Base-by-base conservation (phyloP, 2,797 vertebrate genomes). In the Lithobates sylvaticus region DNA sequence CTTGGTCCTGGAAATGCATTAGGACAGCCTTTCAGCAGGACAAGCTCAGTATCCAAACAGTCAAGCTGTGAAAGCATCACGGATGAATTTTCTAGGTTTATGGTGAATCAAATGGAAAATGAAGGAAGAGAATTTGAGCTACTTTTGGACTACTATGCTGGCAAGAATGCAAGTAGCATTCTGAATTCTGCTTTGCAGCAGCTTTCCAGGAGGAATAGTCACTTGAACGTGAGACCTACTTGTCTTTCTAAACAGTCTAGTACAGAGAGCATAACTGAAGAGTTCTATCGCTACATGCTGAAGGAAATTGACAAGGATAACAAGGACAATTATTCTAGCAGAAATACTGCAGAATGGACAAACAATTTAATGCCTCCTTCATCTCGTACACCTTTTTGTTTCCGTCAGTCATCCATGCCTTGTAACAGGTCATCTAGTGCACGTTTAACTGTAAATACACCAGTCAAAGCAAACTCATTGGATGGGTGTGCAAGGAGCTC, bases 11-110 rank as follows among this genome's bases (percentile, higher is more conserved):
- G 94, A 85, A 96, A 90, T 70, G 92, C 95, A 16, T 91, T 98
- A 39, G 97, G 98, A 78, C 97, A 97, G 79, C 94, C 98, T 4
- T 89, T 96, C 70, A 99, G 98, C 90, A 94, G 96, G 54, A 96
- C 97, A n/a, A 97, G 97, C 91, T 99, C 98, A 0, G 96, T 99
- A 88, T 99, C 98, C 61, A 99, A 99, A 90, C 98, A 99, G 90
- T 99, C 98, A 2, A 99, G 98, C 89, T 99, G 98, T 58, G 98
- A 99, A 92, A 99, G 98, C 91, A 99, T 99, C 92, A 98, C 97
- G 0, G 98, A 99, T 74, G 98, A 99, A 91, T 99, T 99, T 90
- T 99, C 98, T 74, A 94, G 96, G 81, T 99, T 99, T 92, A 99
- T 99, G 97, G 97, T 99, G 47, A 99, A 97, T 91, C 98, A 99